These are phyloP conservation scores for Phocoena phocoena DNA, from an alignment of 2,113 vertebrate species.

Conservation along the genomic window DNA sequence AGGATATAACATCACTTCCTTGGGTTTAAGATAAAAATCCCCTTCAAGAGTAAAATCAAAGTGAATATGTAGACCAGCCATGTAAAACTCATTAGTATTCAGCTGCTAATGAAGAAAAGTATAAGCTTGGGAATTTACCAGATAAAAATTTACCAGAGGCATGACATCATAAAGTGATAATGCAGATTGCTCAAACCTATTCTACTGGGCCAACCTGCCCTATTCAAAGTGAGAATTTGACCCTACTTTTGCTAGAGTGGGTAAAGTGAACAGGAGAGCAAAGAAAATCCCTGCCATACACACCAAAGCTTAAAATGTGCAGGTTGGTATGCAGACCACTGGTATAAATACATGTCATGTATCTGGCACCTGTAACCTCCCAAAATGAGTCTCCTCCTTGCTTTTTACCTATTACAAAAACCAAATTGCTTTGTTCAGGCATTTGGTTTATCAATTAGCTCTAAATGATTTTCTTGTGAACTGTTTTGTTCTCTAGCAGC, in stretches of 20 bases:
- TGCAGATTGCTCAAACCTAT: neutral
- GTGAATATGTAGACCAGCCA: slow-evolving; percentile 11
- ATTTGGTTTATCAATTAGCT: neutral
- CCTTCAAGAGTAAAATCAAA: slow-evolving; percentile 48
- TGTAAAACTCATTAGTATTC: slow-evolving; percentile 46
- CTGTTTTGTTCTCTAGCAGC: neutral
- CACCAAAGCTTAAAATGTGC: neutral
- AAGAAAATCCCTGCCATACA: neutral
- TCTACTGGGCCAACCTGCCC: neutral
- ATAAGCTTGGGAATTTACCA: neutral
- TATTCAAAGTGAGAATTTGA: neutral
- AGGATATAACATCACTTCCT: slow-evolving; percentile 76
- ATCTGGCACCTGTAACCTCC: neutral
- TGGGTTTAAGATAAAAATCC: slow-evolving; percentile 69
- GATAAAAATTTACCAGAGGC: neutral
- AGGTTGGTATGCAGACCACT: neutral
- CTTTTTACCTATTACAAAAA: neutral
- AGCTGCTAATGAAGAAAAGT: slow-evolving; percentile 30
- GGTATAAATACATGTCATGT: neutral
- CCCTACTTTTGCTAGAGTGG: neutral
- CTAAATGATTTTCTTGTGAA: neutral
- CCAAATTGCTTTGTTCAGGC: neutral
- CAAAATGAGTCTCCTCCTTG: neutral
- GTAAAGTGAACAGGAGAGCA: neutral
- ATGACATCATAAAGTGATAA: neutral